These are phyloP conservation scores for Panagrolaimus sp. DNA, from an alignment of 1,140 invertebrate species.

Conservation along the genomic window DNA sequence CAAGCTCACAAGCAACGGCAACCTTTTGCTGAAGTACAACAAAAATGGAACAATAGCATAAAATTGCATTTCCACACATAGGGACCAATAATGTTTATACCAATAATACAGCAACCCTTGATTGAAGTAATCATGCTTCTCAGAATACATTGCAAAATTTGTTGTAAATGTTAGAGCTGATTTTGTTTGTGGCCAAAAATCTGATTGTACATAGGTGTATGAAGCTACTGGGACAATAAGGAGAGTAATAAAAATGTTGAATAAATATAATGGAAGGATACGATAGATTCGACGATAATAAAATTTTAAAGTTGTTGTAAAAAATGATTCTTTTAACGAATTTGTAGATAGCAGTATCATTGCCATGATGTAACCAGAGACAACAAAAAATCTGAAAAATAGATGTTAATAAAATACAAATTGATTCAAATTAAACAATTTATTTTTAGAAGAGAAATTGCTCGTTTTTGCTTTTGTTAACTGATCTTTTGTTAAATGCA, in stretches of 20 bases:
- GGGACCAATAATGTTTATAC: conserved; percentile 6
- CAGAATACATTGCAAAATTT: background rate
- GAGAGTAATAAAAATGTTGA: background rate
- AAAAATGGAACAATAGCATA: background rate
- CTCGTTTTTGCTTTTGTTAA: too few species aligned
- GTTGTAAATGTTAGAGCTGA: conserved; percentile 1
- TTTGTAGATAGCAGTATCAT: background rate
- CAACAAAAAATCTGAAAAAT: conserved; percentile 4
- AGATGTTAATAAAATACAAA: too few species aligned
- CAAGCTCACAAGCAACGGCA: background rate
- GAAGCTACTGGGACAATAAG: background rate
- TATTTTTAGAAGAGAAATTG: too few species aligned
- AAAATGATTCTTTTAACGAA: background rate
- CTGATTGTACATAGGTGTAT: background rate
- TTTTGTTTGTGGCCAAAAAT: background rate
- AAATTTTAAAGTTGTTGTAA: background rate
- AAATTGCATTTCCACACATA: background rate
- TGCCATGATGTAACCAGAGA: background rate
- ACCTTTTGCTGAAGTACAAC: background rate
- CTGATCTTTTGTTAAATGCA: too few species aligned
- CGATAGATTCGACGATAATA: background rate
- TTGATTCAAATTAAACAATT: too few species aligned
- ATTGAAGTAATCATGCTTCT: background rate
- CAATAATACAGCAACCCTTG: background rate
- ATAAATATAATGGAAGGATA: background rate